A percentile compares a stretch with the other conserved stretches of the same genome.
Evolutionary conservation across 2,797 vertebrate species (phyloP).

Genomic region (Urocyon cinereoargenteus): DNA sequence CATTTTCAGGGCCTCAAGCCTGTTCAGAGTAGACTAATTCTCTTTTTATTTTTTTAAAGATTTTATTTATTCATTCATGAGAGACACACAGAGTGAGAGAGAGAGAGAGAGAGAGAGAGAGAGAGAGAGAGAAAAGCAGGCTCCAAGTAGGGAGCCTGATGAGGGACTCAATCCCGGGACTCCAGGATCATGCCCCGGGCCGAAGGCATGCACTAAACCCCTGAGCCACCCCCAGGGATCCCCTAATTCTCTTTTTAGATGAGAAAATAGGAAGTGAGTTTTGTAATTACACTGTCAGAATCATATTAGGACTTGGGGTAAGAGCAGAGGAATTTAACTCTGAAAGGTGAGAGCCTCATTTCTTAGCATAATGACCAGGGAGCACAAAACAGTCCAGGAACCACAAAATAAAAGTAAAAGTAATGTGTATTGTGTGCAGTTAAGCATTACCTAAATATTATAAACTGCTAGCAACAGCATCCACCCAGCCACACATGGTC

Average conservation of each 20-base stretch:
- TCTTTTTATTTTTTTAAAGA: not conserved
- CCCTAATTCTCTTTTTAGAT: conserved; percentile 17
- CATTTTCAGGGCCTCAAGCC: conserved; percentile 3
- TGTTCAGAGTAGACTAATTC: conserved; percentile 31
- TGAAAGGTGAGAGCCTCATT: conserved; percentile 57
- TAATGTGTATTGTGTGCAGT: conserved; percentile 76
- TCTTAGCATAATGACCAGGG: conserved; percentile 75
- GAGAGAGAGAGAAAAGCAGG: no score
- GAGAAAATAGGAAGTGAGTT: conserved; percentile 49
- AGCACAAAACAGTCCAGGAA: conserved; percentile 66
- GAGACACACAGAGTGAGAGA: no score
- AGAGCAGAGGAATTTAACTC: conserved; percentile 56
- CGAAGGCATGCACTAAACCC: no score
- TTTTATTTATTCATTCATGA: no score
- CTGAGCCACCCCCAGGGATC: no score
- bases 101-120: no score
- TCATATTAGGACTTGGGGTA: conserved; percentile 53
- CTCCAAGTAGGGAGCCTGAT: no score
- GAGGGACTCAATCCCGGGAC: no score
- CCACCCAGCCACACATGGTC: conserved; percentile 46
- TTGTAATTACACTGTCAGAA: conserved; percentile 15
- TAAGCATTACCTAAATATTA: conserved; percentile 78
- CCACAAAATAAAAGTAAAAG: conserved; percentile 78
- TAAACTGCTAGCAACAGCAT: conserved; percentile 68
- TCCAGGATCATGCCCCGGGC: no score